Conservation (phyloP, 2,797 vertebrate species). For the Chloroceryle amazona region DNA sequence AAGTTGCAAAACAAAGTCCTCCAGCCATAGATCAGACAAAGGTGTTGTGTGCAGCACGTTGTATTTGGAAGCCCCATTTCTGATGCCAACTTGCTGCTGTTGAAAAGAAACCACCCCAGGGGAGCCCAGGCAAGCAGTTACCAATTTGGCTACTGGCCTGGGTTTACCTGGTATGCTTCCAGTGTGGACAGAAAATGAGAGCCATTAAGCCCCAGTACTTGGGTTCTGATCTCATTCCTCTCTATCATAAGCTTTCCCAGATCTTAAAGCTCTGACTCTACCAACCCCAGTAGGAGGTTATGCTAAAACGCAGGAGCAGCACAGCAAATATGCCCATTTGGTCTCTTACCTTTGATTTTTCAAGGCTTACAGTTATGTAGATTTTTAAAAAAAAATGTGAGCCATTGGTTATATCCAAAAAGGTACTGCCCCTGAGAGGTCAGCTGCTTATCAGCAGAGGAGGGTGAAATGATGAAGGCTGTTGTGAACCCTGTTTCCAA, state of each 20-base stretch:
- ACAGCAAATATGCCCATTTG: not conserved
- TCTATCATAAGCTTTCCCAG: not conserved
- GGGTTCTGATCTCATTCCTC: not conserved
- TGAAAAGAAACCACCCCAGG: not conserved
- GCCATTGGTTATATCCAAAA: not conserved
- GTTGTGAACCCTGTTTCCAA: not conserved
- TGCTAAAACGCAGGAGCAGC: not conserved
- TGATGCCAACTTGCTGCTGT: not conserved
- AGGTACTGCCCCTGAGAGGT: not conserved
- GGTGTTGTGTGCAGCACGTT: fast-evolving
- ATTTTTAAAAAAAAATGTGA: not conserved
- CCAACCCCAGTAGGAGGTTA: fast-evolving
- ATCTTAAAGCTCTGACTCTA: not conserved
- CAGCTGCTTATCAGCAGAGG: not conserved
- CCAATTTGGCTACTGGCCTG: not conserved
- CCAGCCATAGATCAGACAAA: not conserved
- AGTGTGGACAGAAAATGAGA: fast-evolving
- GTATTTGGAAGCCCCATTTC: not conserved
- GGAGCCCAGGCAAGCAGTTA: not conserved
- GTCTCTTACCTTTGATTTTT: not conserved
- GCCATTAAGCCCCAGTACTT: not conserved
- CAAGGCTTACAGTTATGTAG: fast-evolving
- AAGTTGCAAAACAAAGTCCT: not conserved
- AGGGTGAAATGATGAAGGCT: not conserved
- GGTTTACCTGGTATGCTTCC: fast-evolving